Percentiles rank a stretch among this genome's conserved stretches.
Conservation (phyloP, 2,113 vertebrate genomes). For the Nettapus auritus region DNA sequence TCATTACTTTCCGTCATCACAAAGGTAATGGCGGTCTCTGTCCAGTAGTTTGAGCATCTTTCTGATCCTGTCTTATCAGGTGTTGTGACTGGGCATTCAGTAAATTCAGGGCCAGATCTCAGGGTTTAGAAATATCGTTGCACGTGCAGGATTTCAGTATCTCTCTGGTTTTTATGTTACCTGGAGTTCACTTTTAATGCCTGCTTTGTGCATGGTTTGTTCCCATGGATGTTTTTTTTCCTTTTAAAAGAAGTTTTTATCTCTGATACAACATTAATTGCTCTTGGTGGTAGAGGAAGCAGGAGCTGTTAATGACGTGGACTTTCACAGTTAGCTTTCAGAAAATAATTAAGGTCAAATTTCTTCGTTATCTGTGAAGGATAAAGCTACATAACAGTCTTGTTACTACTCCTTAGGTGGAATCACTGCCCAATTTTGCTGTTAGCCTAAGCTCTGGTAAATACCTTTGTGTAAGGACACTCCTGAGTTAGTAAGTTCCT, state of each 20-base stretch:
- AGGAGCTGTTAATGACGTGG: background rate
- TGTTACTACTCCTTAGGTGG: background rate
- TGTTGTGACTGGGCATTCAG: background rate
- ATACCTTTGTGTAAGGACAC: background rate
- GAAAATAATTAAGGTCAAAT: background rate
- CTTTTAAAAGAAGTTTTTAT: background rate
- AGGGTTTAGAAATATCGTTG: background rate
- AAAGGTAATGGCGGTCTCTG: slow-evolving; percentile 76
- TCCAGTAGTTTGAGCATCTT: background rate
- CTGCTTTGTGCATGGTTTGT: background rate
- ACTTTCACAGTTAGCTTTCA: background rate
- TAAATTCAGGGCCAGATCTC: background rate
- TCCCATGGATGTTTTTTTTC: background rate
- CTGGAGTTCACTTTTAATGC: background rate
- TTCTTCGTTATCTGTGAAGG: background rate
- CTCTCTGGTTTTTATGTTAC: background rate
- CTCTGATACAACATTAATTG: background rate
- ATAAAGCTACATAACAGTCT: background rate
- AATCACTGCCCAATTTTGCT: background rate
- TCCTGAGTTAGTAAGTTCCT: background rate
- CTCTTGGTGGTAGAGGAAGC: background rate
- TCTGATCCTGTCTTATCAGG: background rate
- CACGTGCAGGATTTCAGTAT: background rate
- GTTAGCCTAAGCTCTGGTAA: background rate
- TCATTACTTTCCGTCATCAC: slow-evolving; percentile 81